Percentiles rank a stretch among this genome's conserved stretches.
phyloP scores from a whole-genome alignment of 2,797 vertebrate genomes.

The Falco novaeseelandiae region DNA sequence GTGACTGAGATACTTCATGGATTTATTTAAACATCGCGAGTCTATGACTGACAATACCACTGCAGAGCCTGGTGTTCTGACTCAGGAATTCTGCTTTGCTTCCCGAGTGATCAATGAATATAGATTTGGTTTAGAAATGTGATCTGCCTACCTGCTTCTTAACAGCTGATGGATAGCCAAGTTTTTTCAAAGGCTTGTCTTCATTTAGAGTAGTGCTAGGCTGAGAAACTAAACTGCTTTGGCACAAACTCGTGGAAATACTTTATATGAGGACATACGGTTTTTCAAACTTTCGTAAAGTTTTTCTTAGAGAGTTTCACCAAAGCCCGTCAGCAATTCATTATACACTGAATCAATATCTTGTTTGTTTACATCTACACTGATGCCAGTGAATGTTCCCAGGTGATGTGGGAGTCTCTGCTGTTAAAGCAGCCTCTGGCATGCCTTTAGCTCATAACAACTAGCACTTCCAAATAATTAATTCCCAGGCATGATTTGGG shows the following conservation, averaged over 20 bases:
- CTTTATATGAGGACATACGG: not conserved
- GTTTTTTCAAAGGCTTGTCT: not conserved
- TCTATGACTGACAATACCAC: not conserved
- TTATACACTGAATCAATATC: not conserved
- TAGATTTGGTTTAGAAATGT: not conserved
- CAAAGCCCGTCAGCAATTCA: not conserved
- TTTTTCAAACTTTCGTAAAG: not conserved
- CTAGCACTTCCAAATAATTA: not conserved
- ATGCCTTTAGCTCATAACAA: not conserved
- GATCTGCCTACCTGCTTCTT: not conserved
- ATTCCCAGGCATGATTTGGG: not conserved
- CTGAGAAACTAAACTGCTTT: not conserved
- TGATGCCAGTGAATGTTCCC: not conserved
- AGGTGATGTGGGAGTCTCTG: not conserved
- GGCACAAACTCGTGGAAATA: not conserved
- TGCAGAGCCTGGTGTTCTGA: not conserved
- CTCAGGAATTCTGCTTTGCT: not conserved
- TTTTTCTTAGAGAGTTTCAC: not conserved
- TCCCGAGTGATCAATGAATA: slow-evolving; percentile 2
- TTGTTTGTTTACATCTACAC: not conserved
- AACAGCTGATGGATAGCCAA: not conserved
- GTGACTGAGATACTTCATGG: not conserved
- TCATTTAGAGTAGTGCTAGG: not conserved
- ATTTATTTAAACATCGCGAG: not conserved
- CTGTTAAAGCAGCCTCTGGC: not conserved